A percentile compares a stretch with the other conserved stretches of the same genome.
Evolutionary conservation across 2,113 vertebrate genomes (phyloP).

Genomic region (Onychostruthus taczanowskii): DNA sequence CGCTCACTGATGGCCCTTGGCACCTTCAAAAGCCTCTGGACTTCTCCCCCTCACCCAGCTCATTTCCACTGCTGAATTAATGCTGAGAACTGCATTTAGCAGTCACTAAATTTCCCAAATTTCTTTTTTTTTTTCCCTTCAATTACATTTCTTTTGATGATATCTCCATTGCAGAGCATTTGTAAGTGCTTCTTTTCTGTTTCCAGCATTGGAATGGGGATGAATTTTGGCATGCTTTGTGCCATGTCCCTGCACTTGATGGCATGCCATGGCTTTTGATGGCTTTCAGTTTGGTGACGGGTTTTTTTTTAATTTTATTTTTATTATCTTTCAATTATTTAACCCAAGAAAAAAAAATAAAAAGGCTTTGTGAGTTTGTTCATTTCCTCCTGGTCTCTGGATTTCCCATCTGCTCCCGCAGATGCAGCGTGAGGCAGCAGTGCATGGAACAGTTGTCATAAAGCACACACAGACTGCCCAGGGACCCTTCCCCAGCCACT

Average conservation of each 20-base stretch:
- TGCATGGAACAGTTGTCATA: background rate
- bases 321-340: background rate
- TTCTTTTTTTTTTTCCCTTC: too few species aligned
- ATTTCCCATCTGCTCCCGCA: slow-evolving; percentile 23
- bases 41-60: background rate
- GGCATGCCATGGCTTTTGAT: too few species aligned
- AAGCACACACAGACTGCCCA: background rate
- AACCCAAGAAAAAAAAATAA: background rate
- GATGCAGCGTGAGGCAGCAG: background rate
- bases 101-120: too few species aligned
- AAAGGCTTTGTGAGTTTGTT: background rate
- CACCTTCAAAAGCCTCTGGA: background rate
- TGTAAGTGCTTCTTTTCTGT: too few species aligned
- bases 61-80: background rate
- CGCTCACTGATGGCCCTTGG: background rate
- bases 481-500: background rate
- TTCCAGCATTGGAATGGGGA: too few species aligned
- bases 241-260: too few species aligned
- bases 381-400: background rate
- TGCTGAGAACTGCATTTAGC: background rate
- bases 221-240: too few species aligned
- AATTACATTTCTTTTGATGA: too few species aligned
- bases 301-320: background rate
- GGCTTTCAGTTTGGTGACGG: too few species aligned
- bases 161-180: too few species aligned